Base-by-base conservation (phyloP, 1,140 invertebrate genomes). In the Hormaphis cornu region DNA sequence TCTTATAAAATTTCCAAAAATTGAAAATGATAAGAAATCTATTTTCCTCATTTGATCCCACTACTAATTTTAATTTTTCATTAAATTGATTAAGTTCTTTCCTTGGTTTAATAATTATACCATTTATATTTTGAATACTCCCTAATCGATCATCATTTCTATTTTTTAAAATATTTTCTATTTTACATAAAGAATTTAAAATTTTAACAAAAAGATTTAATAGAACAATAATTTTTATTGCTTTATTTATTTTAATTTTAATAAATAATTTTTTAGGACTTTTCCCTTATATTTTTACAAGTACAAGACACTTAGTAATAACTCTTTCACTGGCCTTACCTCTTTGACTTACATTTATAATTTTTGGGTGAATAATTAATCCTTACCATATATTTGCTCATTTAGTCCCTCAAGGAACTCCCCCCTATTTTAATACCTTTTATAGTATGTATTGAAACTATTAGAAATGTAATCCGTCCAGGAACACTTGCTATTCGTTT, bases 361-460 rank as follows among this genome's bases (percentile, higher is more conserved):
- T 83, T 40, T 81, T 77, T 76, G 79, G 79, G 40, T 84, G 82
- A 82, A 74, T 81, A 73, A 82, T 30, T 26, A 30, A 58, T 53
- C 20, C 63, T 28, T 28, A 44, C 42, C 46, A 63, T 50, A 20
- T 50, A 20, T 50, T 50, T 7, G 24, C 24, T 20, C 18, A 50
- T 50, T 50, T 50, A 50, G 24, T 22, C 24, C 46, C 46, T 50
- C n/a, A 50, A 50, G 24, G 24, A 50, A 20, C 18, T 22, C 24
- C 42, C 42, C 26, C 33, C 12, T 18, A 48, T 46, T 7, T 20
- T 50, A 22, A 42, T 22, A 48, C n/a, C 12, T 10, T 82, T 81
- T 76, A 81, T 81, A 77, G 79, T 84, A 40, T 73, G 81, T 74
- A 83, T 83, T 81, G 80, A 83, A 83, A 78, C 79, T 59, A 82